Conservation (phyloP, 2,113 vertebrate genomes). For the Furnarius figulus region DNA sequence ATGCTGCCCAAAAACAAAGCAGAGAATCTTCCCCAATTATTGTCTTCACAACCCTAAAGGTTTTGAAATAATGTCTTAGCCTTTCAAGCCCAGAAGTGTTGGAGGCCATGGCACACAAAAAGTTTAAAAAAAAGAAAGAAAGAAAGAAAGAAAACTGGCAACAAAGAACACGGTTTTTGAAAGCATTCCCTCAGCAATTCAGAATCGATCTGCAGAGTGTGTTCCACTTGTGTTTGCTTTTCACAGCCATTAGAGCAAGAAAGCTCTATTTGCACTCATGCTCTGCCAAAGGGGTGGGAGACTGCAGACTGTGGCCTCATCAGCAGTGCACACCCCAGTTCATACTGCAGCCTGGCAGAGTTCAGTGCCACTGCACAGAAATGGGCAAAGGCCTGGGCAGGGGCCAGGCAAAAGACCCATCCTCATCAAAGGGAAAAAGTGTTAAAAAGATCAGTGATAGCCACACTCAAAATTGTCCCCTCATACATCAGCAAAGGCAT, state of each 20-base stretch:
- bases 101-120: neutral
- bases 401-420: rapidly evolving
- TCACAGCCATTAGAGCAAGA: neutral
- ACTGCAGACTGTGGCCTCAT: rapidly evolving
- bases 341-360: rapidly evolving
- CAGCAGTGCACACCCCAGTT: rapidly evolving
- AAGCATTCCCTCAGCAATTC: neutral
- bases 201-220: neutral
- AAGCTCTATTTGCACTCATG: neutral
- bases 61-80: neutral
- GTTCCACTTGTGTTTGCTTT: neutral
- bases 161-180: neutral
- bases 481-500: neutral
- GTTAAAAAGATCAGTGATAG: neutral
- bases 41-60: neutral
- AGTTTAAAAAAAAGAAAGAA: neutral
- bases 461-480: neutral
- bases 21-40: neutral
- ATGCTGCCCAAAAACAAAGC: neutral
- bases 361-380: neutral
- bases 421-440: neutral
- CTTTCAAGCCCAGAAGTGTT: neutral
- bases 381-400: neutral
- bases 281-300: neutral
- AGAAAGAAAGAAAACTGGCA: neutral